phyloP scores from a whole-genome alignment of 2,888 invertebrate species.

The Ophraella communa region DNA sequence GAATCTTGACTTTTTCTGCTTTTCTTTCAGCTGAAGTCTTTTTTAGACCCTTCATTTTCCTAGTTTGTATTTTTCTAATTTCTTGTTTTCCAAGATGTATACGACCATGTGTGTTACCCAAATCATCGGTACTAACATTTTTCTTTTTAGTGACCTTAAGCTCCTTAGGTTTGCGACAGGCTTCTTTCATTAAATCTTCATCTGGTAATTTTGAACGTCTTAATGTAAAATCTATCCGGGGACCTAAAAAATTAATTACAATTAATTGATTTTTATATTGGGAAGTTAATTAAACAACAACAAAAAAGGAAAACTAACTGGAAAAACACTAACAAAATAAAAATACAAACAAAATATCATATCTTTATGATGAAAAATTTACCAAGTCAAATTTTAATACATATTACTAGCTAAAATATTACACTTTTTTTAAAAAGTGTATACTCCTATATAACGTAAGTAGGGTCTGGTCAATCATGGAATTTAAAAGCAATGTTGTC shows the following conservation, averaged over 20 bases:
- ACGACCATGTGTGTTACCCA: slow-evolving; percentile 89
- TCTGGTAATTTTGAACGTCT: slow-evolving; percentile 89
- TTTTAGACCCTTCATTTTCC: slow-evolving; percentile 88
- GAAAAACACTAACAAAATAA: too few relatives aligned
- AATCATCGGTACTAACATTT: slow-evolving; percentile 85
- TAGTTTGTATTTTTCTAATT: slow-evolving; percentile 82
- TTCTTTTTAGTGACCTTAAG: slow-evolving; percentile 84
- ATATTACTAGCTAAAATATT: too few relatives aligned
- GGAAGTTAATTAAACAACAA: too few relatives aligned
- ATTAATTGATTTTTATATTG: neutral
- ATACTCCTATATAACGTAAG: too few relatives aligned
- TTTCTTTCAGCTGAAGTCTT: slow-evolving; percentile 76
- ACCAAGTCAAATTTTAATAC: neutral
- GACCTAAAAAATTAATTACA: slow-evolving; percentile 67
- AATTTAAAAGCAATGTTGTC: too few relatives aligned
- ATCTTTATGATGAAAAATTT: too few relatives aligned
- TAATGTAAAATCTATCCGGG: slow-evolving; percentile 85
- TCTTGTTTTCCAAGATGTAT: slow-evolving; percentile 94
- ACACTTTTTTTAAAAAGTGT: too few relatives aligned
- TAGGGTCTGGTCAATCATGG: too few relatives aligned
- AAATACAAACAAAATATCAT: too few relatives aligned
- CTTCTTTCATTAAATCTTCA: slow-evolving; percentile 84
- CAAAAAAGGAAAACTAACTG: too few relatives aligned
- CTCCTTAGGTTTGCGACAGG: slow-evolving; percentile 81
- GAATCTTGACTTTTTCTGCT: slow-evolving; percentile 59